Evolutionary conservation across 1,140 invertebrate genomes (phyloP).

Genomic region (Microplitis demolitor): DNA sequence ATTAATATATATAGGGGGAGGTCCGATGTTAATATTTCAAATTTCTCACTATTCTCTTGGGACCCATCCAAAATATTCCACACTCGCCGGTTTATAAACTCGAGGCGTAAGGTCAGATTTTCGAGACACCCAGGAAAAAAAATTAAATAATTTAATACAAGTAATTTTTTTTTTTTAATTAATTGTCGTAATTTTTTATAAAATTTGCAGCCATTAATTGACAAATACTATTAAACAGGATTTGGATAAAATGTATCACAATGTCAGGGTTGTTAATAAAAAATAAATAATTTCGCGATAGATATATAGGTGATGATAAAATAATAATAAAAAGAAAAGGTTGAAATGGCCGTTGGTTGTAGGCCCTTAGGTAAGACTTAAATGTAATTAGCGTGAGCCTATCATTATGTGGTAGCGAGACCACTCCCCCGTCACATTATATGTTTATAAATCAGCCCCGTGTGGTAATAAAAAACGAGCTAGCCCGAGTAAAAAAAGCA

Average conservation of each 20-base stretch:
- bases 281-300: no score
- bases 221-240: no score
- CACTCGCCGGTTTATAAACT: not conserved
- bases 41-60: conserved; percentile 26
- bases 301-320: not conserved
- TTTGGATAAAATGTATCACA: no score
- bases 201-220: no score
- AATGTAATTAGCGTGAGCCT: conserved; percentile 62
- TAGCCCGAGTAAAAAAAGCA: conserved; percentile 17
- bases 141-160: no score
- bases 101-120: no score
- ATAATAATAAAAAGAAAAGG: not conserved
- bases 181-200: no score
- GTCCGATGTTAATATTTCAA: conserved; percentile 58
- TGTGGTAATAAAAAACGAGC: conserved; percentile 47
- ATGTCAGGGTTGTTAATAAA: no score
- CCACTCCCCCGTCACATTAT: conserved; percentile 64
- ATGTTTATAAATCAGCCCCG: conserved; percentile 63
- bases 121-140: no score
- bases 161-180: no score
- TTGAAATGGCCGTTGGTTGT: no score
- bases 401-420: conserved; percentile 63
- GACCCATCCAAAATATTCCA: not conserved
- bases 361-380: conserved; percentile 41
- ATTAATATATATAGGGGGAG: conserved; percentile 59